Evolutionary conservation across 2,113 vertebrate genomes (phyloP).

Genomic region (Melanocharis versteri): DNA sequence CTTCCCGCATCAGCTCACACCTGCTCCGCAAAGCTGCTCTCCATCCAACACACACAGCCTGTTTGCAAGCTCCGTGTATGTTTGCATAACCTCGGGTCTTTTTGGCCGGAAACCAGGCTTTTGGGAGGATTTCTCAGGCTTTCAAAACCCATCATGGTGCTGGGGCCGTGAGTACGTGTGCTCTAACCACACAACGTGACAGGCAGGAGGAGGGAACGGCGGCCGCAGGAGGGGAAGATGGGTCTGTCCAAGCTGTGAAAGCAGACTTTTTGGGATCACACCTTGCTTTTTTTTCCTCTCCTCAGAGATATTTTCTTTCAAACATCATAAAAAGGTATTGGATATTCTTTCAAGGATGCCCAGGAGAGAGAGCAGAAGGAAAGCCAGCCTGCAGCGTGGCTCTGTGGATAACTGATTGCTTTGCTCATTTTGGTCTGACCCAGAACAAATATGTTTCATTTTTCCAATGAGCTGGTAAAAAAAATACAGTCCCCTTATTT

Average conservation of each 20-base stretch:
- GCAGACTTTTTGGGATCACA: constrained; percentile 34
- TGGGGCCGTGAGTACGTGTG: not conserved
- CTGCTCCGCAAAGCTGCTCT: constrained; percentile 19
- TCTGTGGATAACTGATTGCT: constrained; percentile 58
- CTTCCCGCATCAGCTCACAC: constrained; percentile 49
- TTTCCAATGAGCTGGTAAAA: constrained; percentile 62
- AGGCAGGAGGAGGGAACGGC: not conserved
- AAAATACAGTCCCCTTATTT: constrained; percentile 39
- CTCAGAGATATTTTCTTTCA: constrained; percentile 23
- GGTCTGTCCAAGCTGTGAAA: not conserved
- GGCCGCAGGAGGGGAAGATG: not conserved
- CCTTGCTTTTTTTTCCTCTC: not conserved
- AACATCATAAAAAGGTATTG: constrained; percentile 42
- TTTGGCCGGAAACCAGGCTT: constrained; percentile 58
- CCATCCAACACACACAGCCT: constrained; percentile 38
- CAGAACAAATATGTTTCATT: constrained; percentile 64
- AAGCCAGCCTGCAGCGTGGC: not conserved
- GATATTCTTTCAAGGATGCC: constrained; percentile 39
- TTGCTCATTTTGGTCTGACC: constrained; percentile 56
- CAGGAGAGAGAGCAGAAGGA: constrained; percentile 19
- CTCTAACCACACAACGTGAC: not conserved
- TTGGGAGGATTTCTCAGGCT: constrained; percentile 54
- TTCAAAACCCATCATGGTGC: constrained; percentile 19
- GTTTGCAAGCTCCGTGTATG: constrained; percentile 11
- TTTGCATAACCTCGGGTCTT: constrained; percentile 48